phyloP scores from a whole-genome alignment of 2,797 vertebrate species.

The Rhabdomys pumilio region DNA sequence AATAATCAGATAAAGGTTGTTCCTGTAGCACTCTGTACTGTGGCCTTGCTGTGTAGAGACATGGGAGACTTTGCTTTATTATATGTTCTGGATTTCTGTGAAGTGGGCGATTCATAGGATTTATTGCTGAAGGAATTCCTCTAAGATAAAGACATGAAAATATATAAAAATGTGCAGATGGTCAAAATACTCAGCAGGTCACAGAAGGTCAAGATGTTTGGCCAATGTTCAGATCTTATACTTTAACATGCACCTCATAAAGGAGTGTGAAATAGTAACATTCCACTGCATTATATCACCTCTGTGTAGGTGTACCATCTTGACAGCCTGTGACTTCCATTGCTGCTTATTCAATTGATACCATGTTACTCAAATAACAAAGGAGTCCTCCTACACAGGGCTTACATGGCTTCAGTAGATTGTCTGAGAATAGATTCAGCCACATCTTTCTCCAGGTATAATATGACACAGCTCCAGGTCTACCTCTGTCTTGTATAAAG shows the following conservation, averaged over 20 bases:
- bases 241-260: neutral
- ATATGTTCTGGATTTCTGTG: neutral
- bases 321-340: neutral
- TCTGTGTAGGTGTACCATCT: rapidly evolving
- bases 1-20: neutral
- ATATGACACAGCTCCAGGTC: neutral
- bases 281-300: neutral
- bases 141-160: neutral
- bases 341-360: neutral
- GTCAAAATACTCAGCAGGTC: neutral
- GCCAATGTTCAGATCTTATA: neutral
- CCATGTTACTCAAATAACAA: neutral
- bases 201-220: neutral
- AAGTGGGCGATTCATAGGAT: neutral
- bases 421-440: neutral
- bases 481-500: neutral
- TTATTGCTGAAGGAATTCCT: neutral
- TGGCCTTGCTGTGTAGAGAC: neutral
- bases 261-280: neutral
- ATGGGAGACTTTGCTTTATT: neutral
- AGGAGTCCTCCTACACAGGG: rapidly evolving
- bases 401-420: neutral
- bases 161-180: neutral
- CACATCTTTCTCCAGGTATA: neutral
- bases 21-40: no score